Conservation (phyloP, 2,113 vertebrate species). For the Bos javanicus region DNA sequence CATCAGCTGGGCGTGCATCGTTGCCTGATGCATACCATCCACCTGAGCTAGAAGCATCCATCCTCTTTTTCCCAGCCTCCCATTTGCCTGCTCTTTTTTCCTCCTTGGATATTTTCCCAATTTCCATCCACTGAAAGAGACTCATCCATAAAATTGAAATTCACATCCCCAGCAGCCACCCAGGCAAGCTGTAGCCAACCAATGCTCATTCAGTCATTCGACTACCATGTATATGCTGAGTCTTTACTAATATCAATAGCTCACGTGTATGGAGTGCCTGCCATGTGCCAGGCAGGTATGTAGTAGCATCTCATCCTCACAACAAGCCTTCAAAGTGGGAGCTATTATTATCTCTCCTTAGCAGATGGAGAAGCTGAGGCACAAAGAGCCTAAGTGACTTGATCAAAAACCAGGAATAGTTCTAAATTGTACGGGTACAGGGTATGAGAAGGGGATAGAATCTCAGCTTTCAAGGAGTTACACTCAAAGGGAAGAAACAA, state of each 20-base stretch:
- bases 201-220: background rate
- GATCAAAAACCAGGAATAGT: background rate
- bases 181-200: background rate
- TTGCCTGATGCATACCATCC: accelerated
- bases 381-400: background rate
- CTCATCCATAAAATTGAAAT: background rate
- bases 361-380: background rate
- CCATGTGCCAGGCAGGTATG: background rate
- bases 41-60: background rate
- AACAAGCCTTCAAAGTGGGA: background rate
- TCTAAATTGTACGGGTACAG: background rate
- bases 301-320: background rate
- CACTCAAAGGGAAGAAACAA: background rate
- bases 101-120: background rate
- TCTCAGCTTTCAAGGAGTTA: background rate
- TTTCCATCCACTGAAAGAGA: background rate
- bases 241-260: background rate
- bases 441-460: background rate
- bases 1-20: accelerated
- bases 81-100: background rate
- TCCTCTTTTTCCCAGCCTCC: background rate
- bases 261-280: background rate
- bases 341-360: background rate
- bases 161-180: background rate
- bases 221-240: background rate